Conservation (phyloP, 1,140 invertebrate species). For the Drosophila suzukii region DNA sequence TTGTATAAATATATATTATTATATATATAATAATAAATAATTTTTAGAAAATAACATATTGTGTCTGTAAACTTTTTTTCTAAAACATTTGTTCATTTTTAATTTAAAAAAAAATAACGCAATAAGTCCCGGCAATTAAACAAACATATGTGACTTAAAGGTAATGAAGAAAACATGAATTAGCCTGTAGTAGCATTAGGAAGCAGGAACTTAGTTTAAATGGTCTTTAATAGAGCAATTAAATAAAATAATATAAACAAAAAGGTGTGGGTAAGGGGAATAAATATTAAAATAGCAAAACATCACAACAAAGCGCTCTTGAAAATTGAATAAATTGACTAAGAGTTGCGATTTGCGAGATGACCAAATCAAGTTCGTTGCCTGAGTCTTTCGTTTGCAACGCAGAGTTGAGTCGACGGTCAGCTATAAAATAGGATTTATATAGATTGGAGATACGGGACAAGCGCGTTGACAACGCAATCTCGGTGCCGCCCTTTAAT, state of each 20-base stretch:
- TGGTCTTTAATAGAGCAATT: constrained; percentile 2
- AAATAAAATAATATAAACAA: background rate
- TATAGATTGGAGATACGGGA: constrained; percentile 36
- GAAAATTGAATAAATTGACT: constrained; percentile 31
- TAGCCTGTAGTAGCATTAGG: background rate
- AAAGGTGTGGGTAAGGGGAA: background rate
- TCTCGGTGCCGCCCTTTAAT: constrained; percentile 60
- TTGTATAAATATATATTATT: too few relatives aligned
- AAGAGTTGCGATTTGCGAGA: constrained; percentile 3
- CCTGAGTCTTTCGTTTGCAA: constrained; percentile 53
- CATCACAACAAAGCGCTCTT: background rate
- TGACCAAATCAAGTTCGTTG: constrained; percentile 63
- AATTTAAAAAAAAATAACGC: too few relatives aligned
- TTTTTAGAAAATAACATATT: too few relatives aligned
- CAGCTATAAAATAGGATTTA: constrained; percentile 40
- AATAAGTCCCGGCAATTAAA: background rate
- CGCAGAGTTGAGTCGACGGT: background rate
- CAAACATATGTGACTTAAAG: background rate
- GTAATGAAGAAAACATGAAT: too few relatives aligned
- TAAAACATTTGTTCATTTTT: too few relatives aligned
- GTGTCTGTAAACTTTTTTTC: too few relatives aligned
- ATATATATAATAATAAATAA: too few relatives aligned
- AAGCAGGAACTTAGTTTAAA: background rate
- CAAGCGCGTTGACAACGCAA: constrained; percentile 54
- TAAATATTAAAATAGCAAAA: background rate